Base-by-base conservation (phyloP, 2,113 vertebrate genomes). In the Seriola dumerili region DNA sequence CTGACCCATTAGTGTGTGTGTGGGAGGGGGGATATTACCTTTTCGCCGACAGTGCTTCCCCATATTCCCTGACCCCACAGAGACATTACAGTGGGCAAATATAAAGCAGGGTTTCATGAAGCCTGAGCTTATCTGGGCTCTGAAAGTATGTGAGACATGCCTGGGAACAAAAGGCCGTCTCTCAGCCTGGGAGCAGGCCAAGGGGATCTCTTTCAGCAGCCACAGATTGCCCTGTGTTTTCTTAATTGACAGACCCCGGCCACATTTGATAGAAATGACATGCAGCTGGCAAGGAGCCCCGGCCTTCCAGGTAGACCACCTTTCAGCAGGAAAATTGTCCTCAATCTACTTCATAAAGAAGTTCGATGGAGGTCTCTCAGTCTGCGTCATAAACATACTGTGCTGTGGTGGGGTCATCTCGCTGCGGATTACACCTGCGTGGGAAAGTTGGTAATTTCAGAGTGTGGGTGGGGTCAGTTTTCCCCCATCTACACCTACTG, bases 171-270 rank as follows among this genome's bases (percentile, higher is more conserved):
- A 96, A 95, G 94, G 86, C 94, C 94, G 95, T 96, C 96, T 97
- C 96, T 97, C 92, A 92, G 94, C 84, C 92, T 64, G 78, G 0
- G 92, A 95, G 93, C 88, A 59, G 93, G 94, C 94, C 94, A 94
- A 94, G 95, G 94, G 95, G 96, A 96, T 97, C 96, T 96, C 96
- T 97, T 97, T 97, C 97, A 97, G 94, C 95, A 0, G 91, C 94
- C 96, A 97, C 96, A 97, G 96, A 97, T 97, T 97, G 96, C 96
- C 94, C 96, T 95, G 96, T 96, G 97, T 97, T 97, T 96, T 95
- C 95, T 96, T 96, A 97, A 97, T 96, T 97, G 97, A 96, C 95
- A 95, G 96, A 95, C 93, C 92, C 92, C 80, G 87, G 92, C 94
- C 94, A 92, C 92, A 93, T 95, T 95, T 96, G 96, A 96, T 95